A percentile compares a stretch with the other conserved stretches of the same genome.
Conservation (phyloP, 2,113 vertebrate species). For the Myotis yumanensis region DNA sequence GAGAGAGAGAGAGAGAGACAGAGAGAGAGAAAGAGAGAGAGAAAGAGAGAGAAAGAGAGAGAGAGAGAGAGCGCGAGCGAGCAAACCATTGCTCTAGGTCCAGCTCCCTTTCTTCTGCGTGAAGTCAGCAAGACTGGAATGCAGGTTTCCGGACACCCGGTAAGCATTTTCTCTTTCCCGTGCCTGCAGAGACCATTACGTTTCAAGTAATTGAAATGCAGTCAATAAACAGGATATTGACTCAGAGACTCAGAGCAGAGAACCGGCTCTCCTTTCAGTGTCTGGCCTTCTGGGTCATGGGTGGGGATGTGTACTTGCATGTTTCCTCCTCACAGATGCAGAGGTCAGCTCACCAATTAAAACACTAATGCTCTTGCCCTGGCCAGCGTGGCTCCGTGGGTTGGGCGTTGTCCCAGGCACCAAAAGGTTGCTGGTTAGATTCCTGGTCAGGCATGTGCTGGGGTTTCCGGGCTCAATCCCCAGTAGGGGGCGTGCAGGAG, state of each 20-base stretch:
- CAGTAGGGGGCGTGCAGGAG: too few relatives aligned
- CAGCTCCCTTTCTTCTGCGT: too few relatives aligned
- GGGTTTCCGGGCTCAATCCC: too few relatives aligned
- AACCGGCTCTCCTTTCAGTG: not conserved
- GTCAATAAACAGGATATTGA: not conserved
- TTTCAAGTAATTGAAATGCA: too few relatives aligned
- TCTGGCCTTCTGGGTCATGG: not conserved
- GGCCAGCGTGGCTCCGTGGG: too few relatives aligned
- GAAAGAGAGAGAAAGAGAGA: not conserved
- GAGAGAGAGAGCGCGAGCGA: not conserved
- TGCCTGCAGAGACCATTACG: rapidly evolving
- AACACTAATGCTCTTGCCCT: too few relatives aligned
- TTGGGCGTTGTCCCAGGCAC: too few relatives aligned
- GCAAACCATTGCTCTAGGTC: not conserved
- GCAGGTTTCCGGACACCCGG: not conserved
- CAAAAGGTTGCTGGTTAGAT: too few relatives aligned
- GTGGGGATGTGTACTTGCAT: not conserved
- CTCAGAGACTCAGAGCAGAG: not conserved
- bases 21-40: not conserved
- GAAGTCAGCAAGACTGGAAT: not conserved
- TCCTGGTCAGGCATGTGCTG: too few relatives aligned
- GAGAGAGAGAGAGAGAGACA: not conserved
- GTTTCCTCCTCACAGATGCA: not conserved
- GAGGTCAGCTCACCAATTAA: not conserved
- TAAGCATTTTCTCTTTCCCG: too few relatives aligned